These are phyloP conservation scores for Rhinopithecus roxellana DNA, from an alignment of 2,113 vertebrate genomes.

Conservation along the genomic window DNA sequence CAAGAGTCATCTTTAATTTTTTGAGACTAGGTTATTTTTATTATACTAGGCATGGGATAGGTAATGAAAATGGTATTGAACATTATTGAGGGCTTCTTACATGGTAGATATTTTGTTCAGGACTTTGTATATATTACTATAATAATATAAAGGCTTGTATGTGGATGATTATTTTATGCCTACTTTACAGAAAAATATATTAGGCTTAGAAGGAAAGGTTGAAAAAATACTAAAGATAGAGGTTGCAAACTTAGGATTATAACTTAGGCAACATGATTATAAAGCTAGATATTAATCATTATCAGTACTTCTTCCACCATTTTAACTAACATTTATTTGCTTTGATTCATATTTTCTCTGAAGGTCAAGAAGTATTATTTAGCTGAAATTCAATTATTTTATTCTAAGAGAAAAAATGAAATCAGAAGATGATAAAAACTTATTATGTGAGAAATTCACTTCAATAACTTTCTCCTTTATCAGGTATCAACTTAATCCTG, in stretches of 20 bases:
- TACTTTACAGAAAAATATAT: not conserved
- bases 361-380: not conserved
- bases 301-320: not conserved
- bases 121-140: not conserved
- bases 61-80: not conserved
- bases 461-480: conserved; percentile 63
- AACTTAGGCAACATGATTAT: not conserved
- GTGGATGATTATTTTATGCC: not conserved
- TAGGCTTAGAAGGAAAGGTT: not conserved
- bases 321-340: conserved; percentile 1
- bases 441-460: conserved; percentile 41
- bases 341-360: conserved; percentile 9
- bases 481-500: conserved; percentile 57
- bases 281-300: not conserved
- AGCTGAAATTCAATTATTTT: conserved; percentile 21
- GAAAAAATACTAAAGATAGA: not conserved
- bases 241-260: not conserved
- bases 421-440: conserved; percentile 59
- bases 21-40: not conserved
- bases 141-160: not conserved
- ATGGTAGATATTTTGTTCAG: not conserved
- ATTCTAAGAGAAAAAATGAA: conserved; percentile 50
- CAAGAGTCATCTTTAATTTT: not conserved
- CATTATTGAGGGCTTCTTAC: not conserved
- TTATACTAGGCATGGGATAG: not conserved